Evolutionary conservation across 2,113 vertebrate species (phyloP), one percentile per base, ranked within the genome.

Genomic region (Hippocampus zosterae): DNA sequence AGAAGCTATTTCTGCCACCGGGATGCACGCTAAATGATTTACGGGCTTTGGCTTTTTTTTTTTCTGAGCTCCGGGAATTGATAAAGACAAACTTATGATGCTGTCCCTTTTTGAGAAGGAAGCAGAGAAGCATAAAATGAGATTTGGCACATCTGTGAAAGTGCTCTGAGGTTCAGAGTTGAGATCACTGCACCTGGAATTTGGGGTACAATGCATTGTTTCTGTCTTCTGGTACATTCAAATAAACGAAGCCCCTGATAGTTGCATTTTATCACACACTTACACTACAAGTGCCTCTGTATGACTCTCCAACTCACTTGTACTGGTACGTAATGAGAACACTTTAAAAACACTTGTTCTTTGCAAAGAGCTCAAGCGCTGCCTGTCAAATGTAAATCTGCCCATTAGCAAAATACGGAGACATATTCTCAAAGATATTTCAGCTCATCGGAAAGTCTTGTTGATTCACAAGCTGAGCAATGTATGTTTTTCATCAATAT

Each of bases 11-110:
- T 78, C 67, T 18, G 42, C 72, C 44, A 33, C 72, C 44, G 18
- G 67, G 74, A 71, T 71, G 62, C 64, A 72, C 29, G 68, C 71
- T 81, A 67, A 81, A 85, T 82, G 64, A 84, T 83, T 86, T 74
- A 81, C 59, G 70, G 59, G 59, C 53, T 78, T 73, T 81, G 65
- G 48, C 55, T 63, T 78, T 80, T 84, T 44, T 44, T 78, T 80
- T 84, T 44, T 13, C 33, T 65, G 67, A 53, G 59, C 41, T 73
- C n/a, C 29, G 27, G 70, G 65, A 80, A 81, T 78, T 80, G 83
- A 88, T 85, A 74, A 56, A 33, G 16, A 69, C 50, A 79, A 59
- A 72, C 21, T 13, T 67, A 71, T 66, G 56, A 84, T 70, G 53
- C 76, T 65, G 75, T 63, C 37, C 50, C 46, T 79, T 81, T 81